Percentiles rank a stretch among this genome's conserved stretches.
phyloP scores from a whole-genome alignment of 2,888 invertebrate species.

The Heliconius erato region DNA sequence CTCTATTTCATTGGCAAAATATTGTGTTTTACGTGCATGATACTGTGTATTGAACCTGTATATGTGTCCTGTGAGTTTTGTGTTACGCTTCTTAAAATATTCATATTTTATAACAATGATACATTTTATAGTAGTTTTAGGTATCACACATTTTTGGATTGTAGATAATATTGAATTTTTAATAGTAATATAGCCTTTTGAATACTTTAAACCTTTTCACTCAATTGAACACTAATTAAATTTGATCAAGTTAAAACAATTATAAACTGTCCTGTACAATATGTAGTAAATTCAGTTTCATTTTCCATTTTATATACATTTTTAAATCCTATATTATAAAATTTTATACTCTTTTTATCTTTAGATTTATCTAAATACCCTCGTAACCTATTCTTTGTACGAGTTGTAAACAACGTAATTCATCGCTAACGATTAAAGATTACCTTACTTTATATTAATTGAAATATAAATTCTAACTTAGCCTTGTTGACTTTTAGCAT shows the following conservation, averaged over 20 bases:
- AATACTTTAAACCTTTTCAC: constrained; percentile 19
- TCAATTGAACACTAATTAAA: constrained; percentile 27
- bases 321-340: constrained; percentile 2
- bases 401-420: not conserved
- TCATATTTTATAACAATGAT: constrained; percentile 55
- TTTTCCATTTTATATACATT: constrained; percentile 14
- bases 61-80: constrained; percentile 87
- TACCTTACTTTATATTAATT: constrained; percentile 10
- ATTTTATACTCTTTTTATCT: not conserved
- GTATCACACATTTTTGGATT: constrained; percentile 30
- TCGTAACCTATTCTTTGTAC: not conserved
- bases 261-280: constrained; percentile 1
- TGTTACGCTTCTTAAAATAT: constrained; percentile 84
- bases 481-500: constrained; percentile 14
- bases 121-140: constrained; percentile 56
- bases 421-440: not conserved
- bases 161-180: constrained; percentile 37
- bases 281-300: not conserved
- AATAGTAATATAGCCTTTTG: constrained; percentile 20
- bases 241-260: constrained; percentile 15
- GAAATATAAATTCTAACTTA: constrained; percentile 11
- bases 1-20: constrained; percentile 55
- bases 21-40: constrained; percentile 64
- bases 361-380: constrained; percentile 2
- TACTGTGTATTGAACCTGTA: constrained; percentile 61